Conservation (phyloP, 2,113 vertebrate species). For the Actenoides lindsayi region DNA sequence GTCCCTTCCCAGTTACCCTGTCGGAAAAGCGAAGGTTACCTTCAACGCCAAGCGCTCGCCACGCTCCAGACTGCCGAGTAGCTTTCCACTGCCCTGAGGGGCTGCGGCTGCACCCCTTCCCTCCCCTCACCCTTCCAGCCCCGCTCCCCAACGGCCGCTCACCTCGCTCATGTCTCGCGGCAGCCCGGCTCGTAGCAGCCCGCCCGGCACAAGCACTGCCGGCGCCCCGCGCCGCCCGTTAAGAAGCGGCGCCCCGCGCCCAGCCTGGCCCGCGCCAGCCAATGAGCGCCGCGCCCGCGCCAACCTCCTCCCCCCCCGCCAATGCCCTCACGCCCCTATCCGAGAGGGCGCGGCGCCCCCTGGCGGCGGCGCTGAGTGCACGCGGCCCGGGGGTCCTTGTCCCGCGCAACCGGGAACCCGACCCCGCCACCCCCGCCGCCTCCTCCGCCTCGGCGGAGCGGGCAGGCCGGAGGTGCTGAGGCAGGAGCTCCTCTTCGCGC, state of each 20-base stretch:
- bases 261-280: neutral
- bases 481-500: neutral
- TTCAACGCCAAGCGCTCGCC: neutral
- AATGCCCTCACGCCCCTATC: neutral
- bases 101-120: too few relatives aligned
- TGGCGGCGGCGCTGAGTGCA: neutral
- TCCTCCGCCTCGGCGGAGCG: neutral
- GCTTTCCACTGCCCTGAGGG: neutral
- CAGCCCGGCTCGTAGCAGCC: neutral
- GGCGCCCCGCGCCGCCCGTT: neutral
- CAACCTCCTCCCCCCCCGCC: neutral
- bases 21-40: neutral
- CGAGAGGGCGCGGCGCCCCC: slow-evolving; percentile 19
- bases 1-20: neutral
- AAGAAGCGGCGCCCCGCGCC: slow-evolving; percentile 37
- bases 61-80: neutral
- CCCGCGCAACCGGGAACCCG: neutral
- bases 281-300: neutral
- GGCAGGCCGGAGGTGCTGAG: neutral
- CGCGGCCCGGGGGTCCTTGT: too few relatives aligned
- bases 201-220: neutral
- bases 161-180: slow-evolving; percentile 78
- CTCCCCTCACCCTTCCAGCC: too few relatives aligned
- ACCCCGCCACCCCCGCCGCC: too few relatives aligned
- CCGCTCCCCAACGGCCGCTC: neutral